Evolutionary conservation across 2,113 vertebrate species (phyloP), one percentile per base, ranked within the genome.

Genomic region (Indicator indicator): DNA sequence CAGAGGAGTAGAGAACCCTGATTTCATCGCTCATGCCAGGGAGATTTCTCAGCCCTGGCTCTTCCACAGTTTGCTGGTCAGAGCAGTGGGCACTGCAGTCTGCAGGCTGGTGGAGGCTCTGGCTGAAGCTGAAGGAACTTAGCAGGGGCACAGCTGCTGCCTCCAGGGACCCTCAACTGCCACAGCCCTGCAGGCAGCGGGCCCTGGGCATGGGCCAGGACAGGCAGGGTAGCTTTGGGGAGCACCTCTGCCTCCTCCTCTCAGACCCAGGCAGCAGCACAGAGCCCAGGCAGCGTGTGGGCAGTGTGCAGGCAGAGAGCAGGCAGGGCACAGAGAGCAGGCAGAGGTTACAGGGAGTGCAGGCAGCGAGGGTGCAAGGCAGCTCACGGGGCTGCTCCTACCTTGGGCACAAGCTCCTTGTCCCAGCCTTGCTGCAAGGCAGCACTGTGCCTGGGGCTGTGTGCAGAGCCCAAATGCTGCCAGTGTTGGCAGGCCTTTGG

Each of bases 401-500:
- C 13, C 56, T 24, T 17, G 32, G 52, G 21, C 52, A 54, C 58
- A 79, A 30, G 16, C 16, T 2, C 0, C 67, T 77, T 30, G n/a
- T 73, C 65, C 36, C 30, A 76, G 79, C 50, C 38, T 28, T 60
- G 23, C 19, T 26, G 16, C 4, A 2, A 18, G 75, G 44, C 84
- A 74, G 20, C 50, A 46, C 28, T 0, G 0, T 56, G 44, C 28
- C 56, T 7, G 2, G 9, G 40, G 62, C 54, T 63, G 28, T 2
- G 6, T 30, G 54, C 24, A 58, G 68, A 59, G 28, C n/a, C 26
- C 63, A 58, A 2, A 52, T 2, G 9, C 68, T 63, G 32, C 18
- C 27, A 32, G 32, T 7, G 6, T 4, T 67, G 46, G 33, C 28
- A 78, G 44, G 3, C 12, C 30, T 38, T 67, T 50, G 40, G 9